Base-by-base conservation (phyloP, 1,140 invertebrate genomes). In the Kradibia gibbosae region DNA sequence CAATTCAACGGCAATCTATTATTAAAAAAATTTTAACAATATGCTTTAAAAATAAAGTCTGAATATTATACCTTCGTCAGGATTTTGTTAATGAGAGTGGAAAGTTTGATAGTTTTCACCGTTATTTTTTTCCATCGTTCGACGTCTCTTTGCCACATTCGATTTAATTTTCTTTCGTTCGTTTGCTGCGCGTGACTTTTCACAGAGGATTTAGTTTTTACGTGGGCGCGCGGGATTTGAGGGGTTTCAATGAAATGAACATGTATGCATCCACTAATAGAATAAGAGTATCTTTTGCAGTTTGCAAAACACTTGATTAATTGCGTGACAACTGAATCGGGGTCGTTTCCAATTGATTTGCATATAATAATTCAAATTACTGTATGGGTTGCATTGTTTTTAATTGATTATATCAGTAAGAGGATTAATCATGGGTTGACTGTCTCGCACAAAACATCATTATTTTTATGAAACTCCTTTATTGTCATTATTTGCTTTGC, bases 41-140 rank as follows among this genome's bases (percentile, higher is more conserved):
- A 31, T 60, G 31, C 25, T 31, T 60, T 3, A n/a, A n/a, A n/a
- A n/a, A n/a, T n/a, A n/a, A n/a, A n/a, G n/a, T 7, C 57, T 13
- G 42, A 45, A 45, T 45, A 45, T n/a, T n/a, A n/a, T 45, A 45
- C 5, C 42, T 45, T 13, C 42, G 42, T 45, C n/a, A n/a, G n/a
- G n/a, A 45, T 45, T 62, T 60, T 76, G 45, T 76, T 76, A 76
- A 55, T 55, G 74, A 36, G 73, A 76, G 74, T 28, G 75, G 60
- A 78, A 67, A 70, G 45, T 70, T 70, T 8, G 1, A 31, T n/a
- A 53, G 25, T 53, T 50, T 78, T 53, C 70, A n/a, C 45, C 17
- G 20, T 78, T 62, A 20, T 3, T 22, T 65, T 62, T 28, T 25
- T 39, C 25, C n/a, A 10, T 20, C 36, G 39, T 28, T 20, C 17